Evolutionary conservation across 1,140 invertebrate genomes (phyloP).

Genomic region (Eulimnadia texana): DNA sequence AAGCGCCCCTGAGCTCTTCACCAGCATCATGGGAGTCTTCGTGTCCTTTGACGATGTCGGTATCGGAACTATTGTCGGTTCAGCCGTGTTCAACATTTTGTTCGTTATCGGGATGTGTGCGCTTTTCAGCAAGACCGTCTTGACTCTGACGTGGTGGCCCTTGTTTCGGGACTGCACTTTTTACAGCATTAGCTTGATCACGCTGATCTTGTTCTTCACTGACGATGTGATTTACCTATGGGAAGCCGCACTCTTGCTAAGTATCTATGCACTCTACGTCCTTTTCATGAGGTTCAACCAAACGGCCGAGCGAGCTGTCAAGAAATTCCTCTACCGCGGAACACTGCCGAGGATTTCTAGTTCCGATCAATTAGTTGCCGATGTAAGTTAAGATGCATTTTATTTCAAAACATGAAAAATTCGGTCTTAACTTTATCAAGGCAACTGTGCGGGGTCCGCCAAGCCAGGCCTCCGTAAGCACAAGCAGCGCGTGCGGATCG

Average conservation of each 20-base stretch:
- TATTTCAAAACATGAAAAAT: not conserved
- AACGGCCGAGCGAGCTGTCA: constrained; percentile 61
- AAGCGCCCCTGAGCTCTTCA: constrained; percentile 80
- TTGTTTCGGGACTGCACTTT: constrained; percentile 89
- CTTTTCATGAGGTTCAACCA: constrained; percentile 87
- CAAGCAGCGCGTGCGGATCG: constrained; percentile 7
- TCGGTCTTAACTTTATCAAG: too few species aligned
- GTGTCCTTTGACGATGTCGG: constrained; percentile 88
- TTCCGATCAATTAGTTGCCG: constrained; percentile 86
- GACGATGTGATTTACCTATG: constrained; percentile 82
- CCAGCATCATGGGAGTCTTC: constrained; percentile 83
- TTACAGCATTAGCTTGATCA: constrained; percentile 78
- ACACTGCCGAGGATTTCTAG: constrained; percentile 82
- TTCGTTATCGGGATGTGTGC: constrained; percentile 92
- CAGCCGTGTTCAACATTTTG: constrained; percentile 86
- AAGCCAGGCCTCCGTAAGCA: constrained; percentile 16
- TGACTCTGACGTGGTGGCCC: constrained; percentile 84
- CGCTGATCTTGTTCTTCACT: constrained; percentile 84
- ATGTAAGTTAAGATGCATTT: constrained; percentile 48
- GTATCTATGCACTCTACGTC: constrained; percentile 72
- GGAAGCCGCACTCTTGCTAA: constrained; percentile 71
- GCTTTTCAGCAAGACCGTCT: constrained; percentile 71
- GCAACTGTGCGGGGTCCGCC: constrained; percentile 13
- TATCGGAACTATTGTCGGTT: constrained; percentile 86
- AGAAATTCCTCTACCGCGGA: constrained; percentile 76